Evolutionary conservation across 2,113 vertebrate species (phyloP).

Genomic region (Propithecus coquereli): DNA sequence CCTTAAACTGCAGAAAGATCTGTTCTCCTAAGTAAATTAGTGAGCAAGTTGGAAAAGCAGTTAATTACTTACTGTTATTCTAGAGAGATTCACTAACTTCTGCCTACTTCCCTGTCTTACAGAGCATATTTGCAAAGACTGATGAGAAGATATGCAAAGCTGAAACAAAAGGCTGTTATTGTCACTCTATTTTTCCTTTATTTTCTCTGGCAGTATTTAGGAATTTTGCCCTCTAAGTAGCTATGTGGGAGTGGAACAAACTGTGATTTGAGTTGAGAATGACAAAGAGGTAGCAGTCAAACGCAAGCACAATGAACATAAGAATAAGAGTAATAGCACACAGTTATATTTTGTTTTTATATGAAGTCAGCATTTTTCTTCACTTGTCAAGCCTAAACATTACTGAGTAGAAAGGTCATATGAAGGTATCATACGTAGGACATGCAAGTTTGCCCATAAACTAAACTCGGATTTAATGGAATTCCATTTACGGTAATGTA

Average conservation of each 20-base stretch:
- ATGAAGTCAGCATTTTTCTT: constrained; percentile 39
- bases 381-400: constrained; percentile 30
- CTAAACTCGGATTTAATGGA: constrained; percentile 21
- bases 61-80: constrained; percentile 47
- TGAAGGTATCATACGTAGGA: constrained; percentile 23
- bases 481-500: constrained; percentile 17
- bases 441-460: constrained; percentile 10
- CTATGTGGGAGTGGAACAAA: neutral
- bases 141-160: constrained; percentile 25
- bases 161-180: neutral
- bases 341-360: neutral
- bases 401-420: constrained; percentile 42
- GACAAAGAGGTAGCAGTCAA: constrained; percentile 35
- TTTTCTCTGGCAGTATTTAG: constrained; percentile 21
- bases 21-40: constrained; percentile 28
- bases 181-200: neutral
- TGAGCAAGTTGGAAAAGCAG: constrained; percentile 34
- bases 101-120: neutral
- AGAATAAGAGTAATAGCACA: constrained; percentile 27
- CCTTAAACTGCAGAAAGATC: neutral
- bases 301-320: neutral
- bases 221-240: neutral
- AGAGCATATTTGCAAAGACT: constrained; percentile 23
- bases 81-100: constrained; percentile 32
- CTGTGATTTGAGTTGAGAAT: constrained; percentile 13